Evolutionary conservation across 2,888 invertebrate species (phyloP).

Genomic region (Caradrina clavipalpis): DNA sequence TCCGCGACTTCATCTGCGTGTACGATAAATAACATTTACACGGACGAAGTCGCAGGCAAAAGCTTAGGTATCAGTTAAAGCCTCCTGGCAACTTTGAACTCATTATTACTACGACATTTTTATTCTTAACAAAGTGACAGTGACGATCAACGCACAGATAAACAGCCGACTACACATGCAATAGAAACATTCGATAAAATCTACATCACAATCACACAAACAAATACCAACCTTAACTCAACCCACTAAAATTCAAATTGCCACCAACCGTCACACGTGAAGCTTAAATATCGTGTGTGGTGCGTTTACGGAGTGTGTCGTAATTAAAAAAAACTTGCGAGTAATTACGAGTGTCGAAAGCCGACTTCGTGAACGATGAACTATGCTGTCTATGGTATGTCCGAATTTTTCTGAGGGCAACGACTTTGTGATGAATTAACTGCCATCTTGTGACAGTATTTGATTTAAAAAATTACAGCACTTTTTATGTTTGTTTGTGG

Average conservation of each 20-base stretch:
- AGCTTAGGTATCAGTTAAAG: constrained; percentile 4
- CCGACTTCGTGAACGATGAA: constrained; percentile 68
- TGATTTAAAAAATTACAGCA: constrained; percentile 12
- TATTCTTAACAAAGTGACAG: constrained; percentile 66
- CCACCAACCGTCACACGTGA: constrained; percentile 5
- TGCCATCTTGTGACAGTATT: constrained; percentile 34
- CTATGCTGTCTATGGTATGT: constrained; percentile 67
- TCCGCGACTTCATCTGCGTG: too few relatives aligned
- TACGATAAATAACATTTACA: too few relatives aligned
- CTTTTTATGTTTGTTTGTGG: neutral
- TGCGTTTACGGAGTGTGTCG: constrained; percentile 72
- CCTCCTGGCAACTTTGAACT: constrained; percentile 46
- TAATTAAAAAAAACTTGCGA: constrained; percentile 74
- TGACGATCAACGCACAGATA: constrained; percentile 71
- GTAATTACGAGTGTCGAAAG: constrained; percentile 69
- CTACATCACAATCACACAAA: constrained; percentile 54
- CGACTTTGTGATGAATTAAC: constrained; percentile 62
- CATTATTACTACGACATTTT: constrained; percentile 51
- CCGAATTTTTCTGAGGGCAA: constrained; percentile 72
- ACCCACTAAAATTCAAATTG: neutral
- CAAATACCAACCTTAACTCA: constrained; percentile 29
- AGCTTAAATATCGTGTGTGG: constrained; percentile 64
- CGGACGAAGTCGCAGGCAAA: too few relatives aligned
- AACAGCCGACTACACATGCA: constrained; percentile 68
- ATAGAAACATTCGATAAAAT: constrained; percentile 72